These are phyloP conservation scores for Aspiorhynchus laticeps DNA, from an alignment of 2,113 vertebrate species.

Conservation along the genomic window DNA sequence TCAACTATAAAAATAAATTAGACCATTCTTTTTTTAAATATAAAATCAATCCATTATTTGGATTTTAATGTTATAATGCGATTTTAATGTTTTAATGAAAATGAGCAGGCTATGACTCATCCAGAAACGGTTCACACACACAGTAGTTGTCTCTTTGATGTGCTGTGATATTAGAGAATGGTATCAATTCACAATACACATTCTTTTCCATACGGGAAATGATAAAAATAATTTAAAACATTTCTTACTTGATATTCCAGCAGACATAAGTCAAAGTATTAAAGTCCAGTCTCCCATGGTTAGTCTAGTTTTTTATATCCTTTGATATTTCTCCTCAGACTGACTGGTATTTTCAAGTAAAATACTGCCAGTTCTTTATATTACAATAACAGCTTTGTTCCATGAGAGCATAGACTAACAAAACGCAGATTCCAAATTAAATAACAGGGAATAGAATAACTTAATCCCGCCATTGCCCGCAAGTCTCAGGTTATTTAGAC, in stretches of 20 bases:
- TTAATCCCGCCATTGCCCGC: slow-evolving; percentile 26
- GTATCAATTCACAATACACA: slow-evolving; percentile 45
- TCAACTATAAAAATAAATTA: neutral
- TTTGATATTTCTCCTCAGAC: slow-evolving; percentile 51
- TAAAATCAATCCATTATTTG: neutral
- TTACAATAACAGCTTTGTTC: slow-evolving; percentile 44
- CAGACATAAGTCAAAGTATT: slow-evolving; percentile 44
- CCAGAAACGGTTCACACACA: slow-evolving; percentile 1
- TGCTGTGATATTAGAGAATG: slow-evolving; percentile 30
- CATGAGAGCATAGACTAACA: slow-evolving; percentile 43
- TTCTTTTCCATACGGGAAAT: slow-evolving; percentile 48
- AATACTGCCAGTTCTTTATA: slow-evolving; percentile 39
- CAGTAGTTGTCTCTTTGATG: slow-evolving; percentile 44
- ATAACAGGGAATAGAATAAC: slow-evolving; percentile 38
- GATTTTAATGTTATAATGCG: neutral
- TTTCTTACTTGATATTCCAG: slow-evolving; percentile 24
- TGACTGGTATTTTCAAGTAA: slow-evolving; percentile 40
- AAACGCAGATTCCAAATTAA: slow-evolving; percentile 45
- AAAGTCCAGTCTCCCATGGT: slow-evolving; percentile 46
- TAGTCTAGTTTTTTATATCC: slow-evolving; percentile 45
- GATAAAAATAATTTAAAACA: slow-evolving; percentile 46
- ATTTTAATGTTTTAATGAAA: neutral
- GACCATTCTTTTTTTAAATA: neutral
- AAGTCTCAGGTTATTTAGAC: slow-evolving; percentile 30
- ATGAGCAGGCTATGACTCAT: neutral